Base-by-base conservation (phyloP, 2,113 vertebrate species). In the Daubentonia madagascariensis region DNA sequence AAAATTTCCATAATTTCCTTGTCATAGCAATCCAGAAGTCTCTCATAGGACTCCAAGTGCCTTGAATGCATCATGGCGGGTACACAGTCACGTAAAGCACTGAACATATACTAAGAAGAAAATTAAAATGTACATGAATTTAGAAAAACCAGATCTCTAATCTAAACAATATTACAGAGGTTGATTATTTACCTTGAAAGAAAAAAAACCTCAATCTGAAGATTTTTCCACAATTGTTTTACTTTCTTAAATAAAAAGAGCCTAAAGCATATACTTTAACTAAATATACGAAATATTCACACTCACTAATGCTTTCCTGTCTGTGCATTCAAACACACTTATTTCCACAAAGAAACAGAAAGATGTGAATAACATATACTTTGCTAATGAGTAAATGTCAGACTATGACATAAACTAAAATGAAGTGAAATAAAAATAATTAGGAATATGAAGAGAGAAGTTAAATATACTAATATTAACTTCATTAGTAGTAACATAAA, bases 1-100 rank as follows among this genome's bases (percentile, higher is more conserved):
- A 99, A 99, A 92, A 99, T 99, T 10, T 99, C 99, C 99, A 99
- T 99, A 96, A 99, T 99, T 98, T 99, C 99, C 96, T 98, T 99
- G 98, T 99, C 99, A 93, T 99, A 99, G 98, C 99, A 99, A 97
- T 99, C 99, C 98, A 99, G 99, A 85, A 99, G 99, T 92, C 99
- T 94, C 87, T 99, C 99, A 4, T 98, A 98, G 61, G 99, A 99
- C 86, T 99, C 99, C 98, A 99, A 98, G 98, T 99, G 99, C 95
- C 99, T 99, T 93, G 99, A 98, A 5, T 99, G 98, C 98, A 99
- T 98, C 99, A 99, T 99, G 65, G 99, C 99, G 52, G 99, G 99
- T 10, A 99, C 99, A 59, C 99, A 99, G 98, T 99, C 99, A 96
- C 99, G 98, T 63, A 99, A 98, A 11, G 99, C 99, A 97, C 99